phyloP scores from a whole-genome alignment of 2,888 invertebrate genomes.

The Nasonia oneida region DNA sequence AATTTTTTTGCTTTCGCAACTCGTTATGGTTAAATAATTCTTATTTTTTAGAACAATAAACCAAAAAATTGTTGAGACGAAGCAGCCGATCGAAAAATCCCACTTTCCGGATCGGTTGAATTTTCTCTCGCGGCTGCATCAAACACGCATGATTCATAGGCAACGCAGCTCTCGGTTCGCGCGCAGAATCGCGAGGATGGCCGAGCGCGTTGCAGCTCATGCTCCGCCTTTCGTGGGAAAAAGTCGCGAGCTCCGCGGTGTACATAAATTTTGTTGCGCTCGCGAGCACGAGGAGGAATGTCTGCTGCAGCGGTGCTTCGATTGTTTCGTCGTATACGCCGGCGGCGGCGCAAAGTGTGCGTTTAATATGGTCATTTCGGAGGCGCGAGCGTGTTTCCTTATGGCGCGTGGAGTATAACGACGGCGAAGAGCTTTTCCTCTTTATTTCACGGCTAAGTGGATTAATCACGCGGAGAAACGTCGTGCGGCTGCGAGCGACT shows the following conservation, averaged over 20 bases:
- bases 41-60: not conserved
- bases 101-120: too few relatives aligned
- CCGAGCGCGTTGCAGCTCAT: not conserved
- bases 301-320: not conserved
- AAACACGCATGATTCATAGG: too few relatives aligned
- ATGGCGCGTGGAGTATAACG: not conserved
- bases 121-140: too few relatives aligned
- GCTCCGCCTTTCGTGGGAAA: not conserved
- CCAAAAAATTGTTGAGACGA: not conserved
- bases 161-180: not conserved
- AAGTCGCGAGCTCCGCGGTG: not conserved
- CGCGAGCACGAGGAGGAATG: not conserved
- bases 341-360: not conserved
- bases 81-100: too few relatives aligned
- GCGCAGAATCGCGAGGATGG: not conserved
- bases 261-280: conserved; percentile 1
- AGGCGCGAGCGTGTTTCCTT: not conserved
- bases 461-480: not conserved
- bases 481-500: not conserved
- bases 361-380: not conserved
- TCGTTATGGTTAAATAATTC: not conserved
- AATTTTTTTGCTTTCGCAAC: not conserved
- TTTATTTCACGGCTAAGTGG: not conserved
- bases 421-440: not conserved
- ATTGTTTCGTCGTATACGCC: not conserved